Percentiles rank a stretch among this genome's conserved stretches.
Evolutionary conservation across 2,113 vertebrate species (phyloP).

Genomic region (Menura novaehollandiae): DNA sequence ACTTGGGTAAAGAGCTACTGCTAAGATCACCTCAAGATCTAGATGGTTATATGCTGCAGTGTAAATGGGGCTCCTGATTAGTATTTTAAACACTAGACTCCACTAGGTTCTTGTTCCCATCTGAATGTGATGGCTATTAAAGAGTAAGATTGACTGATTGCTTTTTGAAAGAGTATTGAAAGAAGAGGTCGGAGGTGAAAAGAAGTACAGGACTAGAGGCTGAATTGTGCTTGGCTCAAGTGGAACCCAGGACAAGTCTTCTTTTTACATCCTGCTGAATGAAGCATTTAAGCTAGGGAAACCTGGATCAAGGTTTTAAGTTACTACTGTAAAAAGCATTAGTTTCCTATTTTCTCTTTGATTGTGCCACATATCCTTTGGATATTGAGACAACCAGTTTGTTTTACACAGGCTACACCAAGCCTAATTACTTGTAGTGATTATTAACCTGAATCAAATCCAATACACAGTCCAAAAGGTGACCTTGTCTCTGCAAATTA

Average conservation of each 20-base stretch:
- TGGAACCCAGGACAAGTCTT: background rate
- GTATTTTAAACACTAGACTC: background rate
- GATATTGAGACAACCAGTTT: background rate
- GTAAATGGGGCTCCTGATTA: background rate
- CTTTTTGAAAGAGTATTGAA: background rate
- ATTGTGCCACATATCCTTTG: background rate
- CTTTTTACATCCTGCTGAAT: background rate
- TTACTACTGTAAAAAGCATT: background rate
- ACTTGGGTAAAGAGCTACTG: background rate
- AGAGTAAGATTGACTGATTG: background rate
- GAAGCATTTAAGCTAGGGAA: background rate
- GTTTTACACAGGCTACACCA: background rate
- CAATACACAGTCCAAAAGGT: background rate
- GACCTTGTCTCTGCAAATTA: background rate
- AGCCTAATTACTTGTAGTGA: background rate
- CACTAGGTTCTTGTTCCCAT: background rate
- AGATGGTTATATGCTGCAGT: background rate
- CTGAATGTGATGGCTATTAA: background rate
- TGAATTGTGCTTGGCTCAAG: background rate
- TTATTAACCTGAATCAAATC: background rate
- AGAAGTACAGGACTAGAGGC: background rate
- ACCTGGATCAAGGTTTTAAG: background rate
- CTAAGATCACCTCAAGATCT: background rate
- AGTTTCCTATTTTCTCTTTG: background rate
- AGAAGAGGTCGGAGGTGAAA: background rate